phyloP scores from a whole-genome alignment of 2,797 vertebrate species.

The Delichon dasypus region DNA sequence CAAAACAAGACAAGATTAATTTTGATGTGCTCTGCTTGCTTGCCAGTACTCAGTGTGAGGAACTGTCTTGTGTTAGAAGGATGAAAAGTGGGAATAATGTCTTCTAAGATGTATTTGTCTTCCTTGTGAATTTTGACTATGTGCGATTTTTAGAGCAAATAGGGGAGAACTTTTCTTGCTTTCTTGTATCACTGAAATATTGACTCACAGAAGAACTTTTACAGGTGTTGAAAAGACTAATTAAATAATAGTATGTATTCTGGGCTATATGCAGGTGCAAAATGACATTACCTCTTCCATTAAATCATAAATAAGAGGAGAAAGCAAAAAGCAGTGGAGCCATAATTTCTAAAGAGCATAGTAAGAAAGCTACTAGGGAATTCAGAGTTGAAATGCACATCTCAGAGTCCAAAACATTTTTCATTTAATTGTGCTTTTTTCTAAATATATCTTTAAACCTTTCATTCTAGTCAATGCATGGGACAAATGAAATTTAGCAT shows the following conservation, averaged over 20 bases:
- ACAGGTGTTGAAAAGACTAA: background rate
- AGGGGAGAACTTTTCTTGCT: background rate
- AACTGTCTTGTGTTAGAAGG: background rate
- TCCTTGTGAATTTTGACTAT: background rate
- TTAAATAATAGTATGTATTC: background rate
- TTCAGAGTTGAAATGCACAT: background rate
- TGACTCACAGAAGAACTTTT: background rate
- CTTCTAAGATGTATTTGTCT: background rate
- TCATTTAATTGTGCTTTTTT: background rate
- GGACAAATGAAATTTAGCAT: background rate
- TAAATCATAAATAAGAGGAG: background rate
- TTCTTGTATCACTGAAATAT: background rate
- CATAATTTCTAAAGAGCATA: background rate
- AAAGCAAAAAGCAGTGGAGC: background rate
- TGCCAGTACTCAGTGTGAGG: background rate
- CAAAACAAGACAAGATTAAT: background rate
- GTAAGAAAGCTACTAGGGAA: background rate
- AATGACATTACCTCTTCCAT: background rate
- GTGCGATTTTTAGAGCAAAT: background rate
- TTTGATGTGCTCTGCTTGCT: background rate
- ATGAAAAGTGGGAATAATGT: background rate
- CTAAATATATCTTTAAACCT: background rate
- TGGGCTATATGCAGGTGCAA: background rate
- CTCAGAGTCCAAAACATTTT: background rate
- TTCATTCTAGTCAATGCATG: background rate